Conservation (phyloP, 2,113 vertebrate genomes). For the Polypterus senegalus region DNA sequence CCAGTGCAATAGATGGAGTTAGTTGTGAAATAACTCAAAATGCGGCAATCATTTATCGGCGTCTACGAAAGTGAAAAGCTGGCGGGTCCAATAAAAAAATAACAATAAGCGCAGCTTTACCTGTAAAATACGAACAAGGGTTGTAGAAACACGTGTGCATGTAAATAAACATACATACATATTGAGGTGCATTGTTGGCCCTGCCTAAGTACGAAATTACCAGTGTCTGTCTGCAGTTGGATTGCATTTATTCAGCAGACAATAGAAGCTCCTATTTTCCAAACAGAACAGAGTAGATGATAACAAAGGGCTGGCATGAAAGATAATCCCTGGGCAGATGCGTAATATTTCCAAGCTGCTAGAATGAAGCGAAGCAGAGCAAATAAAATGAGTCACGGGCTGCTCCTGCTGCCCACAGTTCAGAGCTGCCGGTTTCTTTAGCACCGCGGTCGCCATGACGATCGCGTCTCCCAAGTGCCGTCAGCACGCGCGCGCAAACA, state of each 20-base stretch:
- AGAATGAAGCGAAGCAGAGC: constrained; percentile 27
- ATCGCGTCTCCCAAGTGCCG: constrained; percentile 23
- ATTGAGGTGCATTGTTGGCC: too few species aligned
- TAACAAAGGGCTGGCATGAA: constrained; percentile 18
- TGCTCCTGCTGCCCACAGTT: constrained; percentile 15
- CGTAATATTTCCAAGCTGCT: constrained; percentile 19
- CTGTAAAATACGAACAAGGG: too few species aligned
- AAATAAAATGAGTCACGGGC: constrained; percentile 32
- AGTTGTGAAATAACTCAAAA: too few species aligned
- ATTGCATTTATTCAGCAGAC: constrained; percentile 14
- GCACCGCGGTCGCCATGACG: constrained; percentile 25
- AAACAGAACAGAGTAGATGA: constrained; percentile 7
- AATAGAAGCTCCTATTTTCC: neutral
- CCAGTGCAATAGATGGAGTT: too few species aligned
- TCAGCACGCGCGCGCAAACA: too few species aligned
- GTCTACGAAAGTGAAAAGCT: too few species aligned
- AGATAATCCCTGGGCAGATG: constrained; percentile 22
- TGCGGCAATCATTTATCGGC: too few species aligned
- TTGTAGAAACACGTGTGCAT: too few species aligned
- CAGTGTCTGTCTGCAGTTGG: constrained; percentile 9
- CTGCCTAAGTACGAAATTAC: neutral
- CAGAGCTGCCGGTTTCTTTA: constrained; percentile 16
- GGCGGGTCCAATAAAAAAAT: too few species aligned
- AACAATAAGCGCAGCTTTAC: too few species aligned
- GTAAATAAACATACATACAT: too few species aligned